Evolutionary conservation across 2,888 invertebrate species (phyloP).

Genomic region (Synergus itoensis): DNA sequence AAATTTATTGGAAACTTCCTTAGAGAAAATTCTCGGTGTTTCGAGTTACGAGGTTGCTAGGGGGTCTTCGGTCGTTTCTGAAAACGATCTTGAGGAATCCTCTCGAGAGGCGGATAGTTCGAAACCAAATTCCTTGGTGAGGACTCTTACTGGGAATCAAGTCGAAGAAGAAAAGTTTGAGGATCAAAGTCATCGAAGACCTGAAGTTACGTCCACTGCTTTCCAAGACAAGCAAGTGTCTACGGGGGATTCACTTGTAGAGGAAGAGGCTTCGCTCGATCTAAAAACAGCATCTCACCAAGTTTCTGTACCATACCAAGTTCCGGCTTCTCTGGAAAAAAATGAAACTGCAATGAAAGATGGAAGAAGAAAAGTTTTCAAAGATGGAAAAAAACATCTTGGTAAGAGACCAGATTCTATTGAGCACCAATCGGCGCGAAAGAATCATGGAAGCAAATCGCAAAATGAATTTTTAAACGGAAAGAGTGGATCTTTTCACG

Average conservation of each 20-base stretch:
- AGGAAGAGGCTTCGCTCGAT: not conserved
- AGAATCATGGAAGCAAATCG: constrained; percentile 51
- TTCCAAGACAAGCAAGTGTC: not conserved
- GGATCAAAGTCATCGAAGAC: constrained; percentile 21
- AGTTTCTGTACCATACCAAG: not conserved
- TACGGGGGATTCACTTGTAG: not conserved
- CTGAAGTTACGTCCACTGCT: not conserved
- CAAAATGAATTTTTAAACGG: constrained; percentile 60
- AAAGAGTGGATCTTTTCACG: constrained; percentile 63
- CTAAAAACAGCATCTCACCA: constrained; percentile 9
- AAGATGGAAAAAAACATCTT: not conserved
- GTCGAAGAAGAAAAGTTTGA: constrained; percentile 22
- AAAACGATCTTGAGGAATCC: constrained; percentile 30
- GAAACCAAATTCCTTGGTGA: constrained; percentile 36
- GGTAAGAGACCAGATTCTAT: constrained; percentile 34
- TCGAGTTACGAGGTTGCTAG: constrained; percentile 44
- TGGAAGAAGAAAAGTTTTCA: not conserved
- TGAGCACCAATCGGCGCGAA: constrained; percentile 36
- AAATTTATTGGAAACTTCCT: constrained; percentile 43
- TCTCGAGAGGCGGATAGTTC: constrained; percentile 23
- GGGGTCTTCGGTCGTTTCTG: not conserved
- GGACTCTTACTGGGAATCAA: not conserved
- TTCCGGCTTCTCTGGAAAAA: not conserved
- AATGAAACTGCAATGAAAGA: not conserved
- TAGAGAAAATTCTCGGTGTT: constrained; percentile 42